Conservation (phyloP, 2,797 vertebrate genomes). For the Acanthiza pusilla region DNA sequence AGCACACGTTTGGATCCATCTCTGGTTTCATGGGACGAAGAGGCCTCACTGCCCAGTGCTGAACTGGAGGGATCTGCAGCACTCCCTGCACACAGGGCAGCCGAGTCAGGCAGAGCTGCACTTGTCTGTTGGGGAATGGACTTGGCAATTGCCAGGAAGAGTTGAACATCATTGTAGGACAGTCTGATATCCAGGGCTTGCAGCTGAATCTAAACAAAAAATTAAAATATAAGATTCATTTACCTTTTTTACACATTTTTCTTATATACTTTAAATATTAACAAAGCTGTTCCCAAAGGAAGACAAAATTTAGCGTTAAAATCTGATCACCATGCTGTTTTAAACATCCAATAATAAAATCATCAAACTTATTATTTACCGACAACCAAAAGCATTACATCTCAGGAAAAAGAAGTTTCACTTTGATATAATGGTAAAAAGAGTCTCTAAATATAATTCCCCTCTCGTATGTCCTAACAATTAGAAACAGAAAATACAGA, state of each 20-base stretch:
- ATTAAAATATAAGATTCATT: neutral
- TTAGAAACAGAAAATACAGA: neutral
- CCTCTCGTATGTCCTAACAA: neutral
- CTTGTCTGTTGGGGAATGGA: constrained; percentile 84
- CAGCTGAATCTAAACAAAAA: constrained; percentile 86
- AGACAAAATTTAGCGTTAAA: neutral
- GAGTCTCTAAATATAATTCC: neutral
- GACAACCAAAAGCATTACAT: neutral
- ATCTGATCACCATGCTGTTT: neutral
- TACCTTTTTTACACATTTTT: neutral
- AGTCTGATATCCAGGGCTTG: constrained; percentile 92
- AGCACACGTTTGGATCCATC: constrained; percentile 74
- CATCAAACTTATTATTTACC: neutral
- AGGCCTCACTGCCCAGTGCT: neutral
- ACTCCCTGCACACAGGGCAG: neutral
- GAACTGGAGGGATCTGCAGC: neutral
- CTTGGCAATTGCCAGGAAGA: constrained; percentile 93
- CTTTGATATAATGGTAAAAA: neutral
- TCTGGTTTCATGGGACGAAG: neutral
- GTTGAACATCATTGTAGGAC: constrained; percentile 96
- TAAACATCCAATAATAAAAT: neutral
- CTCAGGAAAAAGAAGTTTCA: neutral
- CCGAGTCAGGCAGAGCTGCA: constrained; percentile 17
- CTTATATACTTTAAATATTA: neutral
- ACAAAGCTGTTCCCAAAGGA: neutral